Base-by-base conservation (phyloP, 2,888 invertebrate genomes). In the Notocelia uddmanniana region DNA sequence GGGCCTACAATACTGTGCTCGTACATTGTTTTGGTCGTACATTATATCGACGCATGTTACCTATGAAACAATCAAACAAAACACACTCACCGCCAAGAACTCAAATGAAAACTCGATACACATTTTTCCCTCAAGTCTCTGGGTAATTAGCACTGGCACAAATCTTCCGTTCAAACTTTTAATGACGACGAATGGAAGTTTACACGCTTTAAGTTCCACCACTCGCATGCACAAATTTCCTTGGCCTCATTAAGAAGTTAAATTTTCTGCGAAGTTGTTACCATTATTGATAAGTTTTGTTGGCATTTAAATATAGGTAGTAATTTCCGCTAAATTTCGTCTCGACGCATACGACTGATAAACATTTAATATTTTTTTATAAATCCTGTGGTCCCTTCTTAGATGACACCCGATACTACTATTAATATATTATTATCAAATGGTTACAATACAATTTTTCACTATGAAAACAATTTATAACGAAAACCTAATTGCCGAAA, bases 101-200 rank as follows among this genome's bases (percentile, higher is more conserved):
- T 55, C 41, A 45, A 19, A 54, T 48, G 26, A 48, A 26, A 70
- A 60, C 37, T 68, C 75, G 60, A 80, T 77, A 81, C 76, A 79
- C 75, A 79, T 76, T 80, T 83, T 83, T 84, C 86, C 81, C 81
- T 83, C 84, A 88, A 89, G 85, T 86, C 84, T 87, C 87, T 85
- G 81, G 90, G 89, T 92, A 92, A 92, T 93, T 92, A 92, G 87
- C 87, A 87, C 83, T 87, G 90, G 90, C 91, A 89, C 90, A 92
- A 93, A 92, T 92, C 89, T 91, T 88, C 87, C 84, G 81, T 85
- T 77, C 78, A 86, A 93, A 92, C 90, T 93, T 93, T 92, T 93
- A 92, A 93, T 90, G 92, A 91, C 89, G 90, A 83, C 88, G 89
- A 89, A 90, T 89, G 86, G 86, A 91, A 92, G 89, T 93, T 92